Percentiles rank a stretch among this genome's conserved stretches.
Evolutionary conservation across 35 echinoderm and acorn worm genomes (phyloP).

Genomic region (Heliocidaris tuberculata): DNA sequence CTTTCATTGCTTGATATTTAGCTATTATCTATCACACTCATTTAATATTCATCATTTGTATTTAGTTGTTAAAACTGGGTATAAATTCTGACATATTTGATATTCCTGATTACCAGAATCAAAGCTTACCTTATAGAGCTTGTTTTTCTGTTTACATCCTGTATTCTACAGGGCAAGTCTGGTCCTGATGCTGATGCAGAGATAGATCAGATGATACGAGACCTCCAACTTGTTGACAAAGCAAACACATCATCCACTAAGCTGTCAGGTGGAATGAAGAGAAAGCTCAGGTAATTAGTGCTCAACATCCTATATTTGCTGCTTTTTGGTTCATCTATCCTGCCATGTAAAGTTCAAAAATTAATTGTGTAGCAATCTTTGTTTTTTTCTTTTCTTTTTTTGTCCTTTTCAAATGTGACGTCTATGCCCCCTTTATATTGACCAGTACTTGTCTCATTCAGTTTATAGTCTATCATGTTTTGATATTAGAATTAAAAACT

Average conservation of each 20-base stretch:
- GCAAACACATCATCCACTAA: constrained; percentile 59
- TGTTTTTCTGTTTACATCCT: not conserved
- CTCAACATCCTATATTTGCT: no score
- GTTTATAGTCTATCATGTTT: no score
- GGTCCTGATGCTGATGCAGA: constrained; percentile 73
- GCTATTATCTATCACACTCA: not conserved
- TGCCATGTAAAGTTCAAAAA: no score
- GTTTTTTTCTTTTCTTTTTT: no score
- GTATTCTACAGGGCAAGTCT: constrained; percentile 63
- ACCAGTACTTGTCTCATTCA: no score
- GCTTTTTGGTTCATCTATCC: no score
- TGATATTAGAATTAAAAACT: no score
- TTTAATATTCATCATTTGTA: not conserved
- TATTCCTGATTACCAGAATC: not conserved
- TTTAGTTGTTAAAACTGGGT: not conserved
- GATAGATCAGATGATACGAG: constrained; percentile 75
- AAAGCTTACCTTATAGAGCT: not conserved
- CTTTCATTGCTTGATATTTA: not conserved
- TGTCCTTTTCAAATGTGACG: no score
- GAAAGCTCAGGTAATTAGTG: constrained; percentile 79
- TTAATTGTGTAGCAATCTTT: no score
- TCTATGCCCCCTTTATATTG: no score
- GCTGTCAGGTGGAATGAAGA: constrained; percentile 95
- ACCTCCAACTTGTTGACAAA: constrained; percentile 90
- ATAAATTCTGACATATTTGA: no score